Conservation (phyloP, 2,797 vertebrate species). For the Lepilemur ruficaudatus region DNA sequence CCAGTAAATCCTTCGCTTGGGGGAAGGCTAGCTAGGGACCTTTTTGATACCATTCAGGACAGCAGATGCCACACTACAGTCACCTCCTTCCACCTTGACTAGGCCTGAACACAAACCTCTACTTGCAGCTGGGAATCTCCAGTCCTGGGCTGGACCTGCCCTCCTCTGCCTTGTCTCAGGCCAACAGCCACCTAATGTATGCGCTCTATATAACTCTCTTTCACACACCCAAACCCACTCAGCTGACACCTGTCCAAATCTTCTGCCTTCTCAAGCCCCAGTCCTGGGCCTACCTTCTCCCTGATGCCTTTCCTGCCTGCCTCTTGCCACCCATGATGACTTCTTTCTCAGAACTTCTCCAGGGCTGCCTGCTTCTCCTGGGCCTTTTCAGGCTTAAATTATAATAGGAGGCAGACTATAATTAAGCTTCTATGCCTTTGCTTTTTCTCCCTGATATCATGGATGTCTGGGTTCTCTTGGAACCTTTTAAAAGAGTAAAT, state of each 20-base stretch:
- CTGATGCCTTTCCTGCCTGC: not conserved
- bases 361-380: not conserved
- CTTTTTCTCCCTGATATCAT: constrained; percentile 21
- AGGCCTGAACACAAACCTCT: not conserved
- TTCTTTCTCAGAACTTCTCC: constrained; percentile 11
- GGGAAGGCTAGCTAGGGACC: not conserved
- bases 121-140: constrained; percentile 5
- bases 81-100: not conserved
- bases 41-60: not conserved
- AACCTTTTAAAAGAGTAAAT: constrained; percentile 5
- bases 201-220: not conserved
- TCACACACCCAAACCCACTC: not conserved
- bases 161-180: not conserved
- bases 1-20: constrained; percentile 30
- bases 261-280: not conserved
- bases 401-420: constrained; percentile 1
- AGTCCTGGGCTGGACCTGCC: not conserved
- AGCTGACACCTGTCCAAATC: not conserved
- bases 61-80: not conserved
- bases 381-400: constrained; percentile 21
- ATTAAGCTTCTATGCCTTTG: constrained; percentile 33
- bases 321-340: not conserved
- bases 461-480: not conserved
- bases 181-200: not conserved
- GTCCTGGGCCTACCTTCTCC: not conserved